These are phyloP conservation scores for Ailuropoda melanoleuca DNA, from an alignment of 2,113 vertebrate genomes.

Conservation along the genomic window DNA sequence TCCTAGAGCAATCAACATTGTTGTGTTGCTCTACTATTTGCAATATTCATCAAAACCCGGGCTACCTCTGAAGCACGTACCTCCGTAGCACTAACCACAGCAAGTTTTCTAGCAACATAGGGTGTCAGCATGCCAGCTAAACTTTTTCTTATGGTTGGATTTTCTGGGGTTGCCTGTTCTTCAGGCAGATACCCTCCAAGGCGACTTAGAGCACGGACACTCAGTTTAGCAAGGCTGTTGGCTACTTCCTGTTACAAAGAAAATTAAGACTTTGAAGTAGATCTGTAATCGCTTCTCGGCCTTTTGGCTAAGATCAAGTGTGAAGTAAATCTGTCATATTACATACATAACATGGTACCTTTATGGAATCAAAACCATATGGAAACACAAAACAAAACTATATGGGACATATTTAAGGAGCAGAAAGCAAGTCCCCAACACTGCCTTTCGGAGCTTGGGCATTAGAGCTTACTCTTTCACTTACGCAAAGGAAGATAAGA, in stretches of 20 bases:
- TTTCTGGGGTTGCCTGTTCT: slow-evolving; percentile 92
- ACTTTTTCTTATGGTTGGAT: slow-evolving; percentile 94
- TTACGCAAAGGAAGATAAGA: not conserved
- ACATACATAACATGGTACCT: not conserved
- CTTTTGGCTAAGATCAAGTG: too few species aligned
- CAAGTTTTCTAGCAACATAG: slow-evolving; percentile 93
- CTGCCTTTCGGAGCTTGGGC: not conserved
- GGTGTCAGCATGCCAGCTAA: slow-evolving; percentile 96
- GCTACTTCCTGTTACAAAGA: slow-evolving; percentile 90
- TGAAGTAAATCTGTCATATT: not conserved
- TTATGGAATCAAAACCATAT: not conserved
- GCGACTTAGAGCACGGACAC: slow-evolving; percentile 92
- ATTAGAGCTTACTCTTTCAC: not conserved
- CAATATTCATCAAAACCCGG: not conserved
- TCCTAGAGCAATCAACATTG: not conserved
- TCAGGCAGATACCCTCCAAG: slow-evolving; percentile 92
- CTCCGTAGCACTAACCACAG: slow-evolving; percentile 89
- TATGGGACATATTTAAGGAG: not conserved
- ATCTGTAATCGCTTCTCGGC: too few species aligned
- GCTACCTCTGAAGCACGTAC: slow-evolving; percentile 79
- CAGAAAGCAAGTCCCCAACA: not conserved
- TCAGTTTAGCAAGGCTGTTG: slow-evolving; percentile 95
- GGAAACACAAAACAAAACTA: not conserved
- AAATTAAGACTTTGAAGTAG: not conserved
- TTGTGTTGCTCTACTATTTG: not conserved